phyloP scores from a whole-genome alignment of 2,113 vertebrate genomes.

The Xenopus tropicalis region UCB_Xtro_10.0 CM004446.2:22783501-22784000 shows the following conservation, averaged over 20 bases:
- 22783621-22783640: conserved; percentile 64
- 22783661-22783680: conserved; percentile 87
- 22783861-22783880: too few relatives aligned
- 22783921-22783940: too few relatives aligned
- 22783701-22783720: conserved; percentile 92
- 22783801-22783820: too few relatives aligned
- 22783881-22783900: too few relatives aligned
- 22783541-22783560: conserved; percentile 49
- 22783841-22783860: too few relatives aligned
- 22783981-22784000: conserved; percentile 62
- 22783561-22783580: conserved; percentile 53
- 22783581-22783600: conserved; percentile 82
- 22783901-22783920: too few relatives aligned
- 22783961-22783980: too few relatives aligned
- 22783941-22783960: too few relatives aligned
- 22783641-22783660: conserved; percentile 93
- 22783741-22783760: not conserved
- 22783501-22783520: not conserved
- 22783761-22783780: too few relatives aligned
- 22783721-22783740: conserved; percentile 91
- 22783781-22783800: too few relatives aligned
- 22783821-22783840: too few relatives aligned
- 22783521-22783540: conserved; percentile 83
- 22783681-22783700: conserved; percentile 91
- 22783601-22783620: conserved; percentile 75